Percentiles rank a stretch among this genome's conserved stretches.
Evolutionary conservation across 2,888 invertebrate genomes (phyloP).

Genomic region (Zygothrica quintamaculata): DNA sequence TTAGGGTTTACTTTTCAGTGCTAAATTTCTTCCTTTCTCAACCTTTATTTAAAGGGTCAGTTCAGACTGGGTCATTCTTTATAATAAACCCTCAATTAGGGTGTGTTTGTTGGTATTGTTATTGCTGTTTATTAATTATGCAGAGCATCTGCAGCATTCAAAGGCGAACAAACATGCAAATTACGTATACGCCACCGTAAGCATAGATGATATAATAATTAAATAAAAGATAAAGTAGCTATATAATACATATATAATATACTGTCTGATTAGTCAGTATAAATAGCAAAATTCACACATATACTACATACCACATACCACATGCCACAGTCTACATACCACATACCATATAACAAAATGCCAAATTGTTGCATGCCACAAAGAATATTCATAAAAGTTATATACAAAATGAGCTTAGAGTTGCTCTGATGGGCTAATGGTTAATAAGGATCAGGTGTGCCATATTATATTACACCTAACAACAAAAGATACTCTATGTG

Average conservation of each 20-base stretch:
- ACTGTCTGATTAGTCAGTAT: conserved; percentile 47
- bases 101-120: conserved; percentile 19
- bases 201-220: conserved; percentile 42
- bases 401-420: conserved; percentile 34
- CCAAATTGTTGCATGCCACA: conserved; percentile 34
- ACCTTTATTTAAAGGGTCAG: conserved; percentile 30
- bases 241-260: conserved; percentile 37
- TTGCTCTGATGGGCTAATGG: conserved; percentile 37
- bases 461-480: conserved; percentile 13
- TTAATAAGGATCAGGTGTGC: conserved; percentile 52
- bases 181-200: conserved; percentile 46
- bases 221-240: conserved; percentile 17
- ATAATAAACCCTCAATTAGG: conserved; percentile 58
- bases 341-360: too few relatives aligned
- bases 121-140: conserved; percentile 59
- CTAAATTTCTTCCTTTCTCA: conserved; percentile 6
- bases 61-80: conserved; percentile 50
- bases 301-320: conserved; percentile 17
- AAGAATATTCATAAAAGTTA: conserved; percentile 35
- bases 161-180: conserved; percentile 53
- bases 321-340: conserved; percentile 18
- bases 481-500: conserved; percentile 3
- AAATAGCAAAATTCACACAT: conserved; percentile 17
- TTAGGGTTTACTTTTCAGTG: not conserved
- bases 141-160: conserved; percentile 24